Conservation (phyloP, 2,797 vertebrate species). For the Molossus alvarezi region DNA sequence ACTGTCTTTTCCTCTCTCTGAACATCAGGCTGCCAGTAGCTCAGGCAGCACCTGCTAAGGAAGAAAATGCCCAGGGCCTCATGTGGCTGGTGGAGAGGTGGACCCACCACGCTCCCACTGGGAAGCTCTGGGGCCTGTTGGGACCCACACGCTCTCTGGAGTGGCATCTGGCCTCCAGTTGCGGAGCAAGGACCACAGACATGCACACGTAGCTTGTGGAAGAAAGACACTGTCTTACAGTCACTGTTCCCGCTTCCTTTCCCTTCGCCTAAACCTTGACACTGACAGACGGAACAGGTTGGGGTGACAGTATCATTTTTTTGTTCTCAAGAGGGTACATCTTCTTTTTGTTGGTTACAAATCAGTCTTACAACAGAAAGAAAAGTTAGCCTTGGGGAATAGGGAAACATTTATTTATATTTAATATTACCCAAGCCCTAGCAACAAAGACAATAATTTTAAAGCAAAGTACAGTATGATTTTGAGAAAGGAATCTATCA, state of each 20-base stretch:
- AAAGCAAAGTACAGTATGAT: neutral
- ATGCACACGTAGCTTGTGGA: rapidly evolving
- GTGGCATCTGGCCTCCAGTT: neutral
- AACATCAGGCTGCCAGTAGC: neutral
- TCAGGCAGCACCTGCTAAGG: neutral
- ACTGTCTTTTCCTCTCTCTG: neutral
- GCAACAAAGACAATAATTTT: neutral
- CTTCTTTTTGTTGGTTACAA: neutral
- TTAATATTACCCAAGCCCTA: neutral
- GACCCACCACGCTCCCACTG: rapidly evolving
- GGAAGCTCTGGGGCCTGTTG: rapidly evolving
- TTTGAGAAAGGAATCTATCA: neutral
- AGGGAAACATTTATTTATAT: neutral
- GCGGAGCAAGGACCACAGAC: neutral
- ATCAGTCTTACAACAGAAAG: neutral
- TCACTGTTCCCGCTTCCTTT: rapidly evolving
- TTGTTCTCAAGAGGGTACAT: neutral
- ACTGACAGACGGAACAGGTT: neutral
- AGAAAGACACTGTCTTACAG: neutral
- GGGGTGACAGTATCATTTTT: neutral
- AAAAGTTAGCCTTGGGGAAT: neutral
- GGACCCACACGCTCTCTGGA: neutral
- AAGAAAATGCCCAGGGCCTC: neutral
- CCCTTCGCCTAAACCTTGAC: neutral
- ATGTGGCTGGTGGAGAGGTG: rapidly evolving